These are phyloP conservation scores for Escarpia spicata DNA, from an alignment of 2,888 invertebrate genomes.

Conservation along the genomic window DNA sequence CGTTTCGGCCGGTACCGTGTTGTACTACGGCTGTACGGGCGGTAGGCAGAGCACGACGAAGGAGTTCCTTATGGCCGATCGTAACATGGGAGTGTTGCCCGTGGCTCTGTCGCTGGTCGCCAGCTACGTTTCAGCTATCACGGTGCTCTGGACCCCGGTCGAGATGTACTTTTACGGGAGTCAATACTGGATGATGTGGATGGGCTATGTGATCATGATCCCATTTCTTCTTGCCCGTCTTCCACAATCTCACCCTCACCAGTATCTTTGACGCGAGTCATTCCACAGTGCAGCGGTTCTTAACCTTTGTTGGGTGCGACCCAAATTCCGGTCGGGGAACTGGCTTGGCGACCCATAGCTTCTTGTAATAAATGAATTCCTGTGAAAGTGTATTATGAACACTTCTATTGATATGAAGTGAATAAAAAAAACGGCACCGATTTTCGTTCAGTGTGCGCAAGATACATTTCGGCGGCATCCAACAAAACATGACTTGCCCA, in stretches of 20 bases:
- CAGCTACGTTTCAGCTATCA: constrained; percentile 63
- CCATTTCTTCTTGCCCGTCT: constrained; percentile 35
- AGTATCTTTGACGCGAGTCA: constrained; percentile 46
- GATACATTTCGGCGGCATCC: too few relatives aligned
- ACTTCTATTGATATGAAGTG: too few relatives aligned
- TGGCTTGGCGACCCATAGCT: too few relatives aligned
- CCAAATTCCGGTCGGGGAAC: too few relatives aligned
- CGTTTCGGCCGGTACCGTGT: constrained; percentile 51
- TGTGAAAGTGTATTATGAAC: too few relatives aligned
- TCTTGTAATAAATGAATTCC: too few relatives aligned
- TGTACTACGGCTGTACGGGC: constrained; percentile 50
- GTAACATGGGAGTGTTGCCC: constrained; percentile 44
- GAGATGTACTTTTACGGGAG: constrained; percentile 55
- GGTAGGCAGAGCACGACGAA: constrained; percentile 22
- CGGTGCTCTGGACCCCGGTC: constrained; percentile 44
- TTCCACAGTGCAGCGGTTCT: too few relatives aligned
- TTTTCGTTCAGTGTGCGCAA: too few relatives aligned
- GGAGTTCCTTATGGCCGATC: too few relatives aligned
- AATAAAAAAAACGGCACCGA: too few relatives aligned
- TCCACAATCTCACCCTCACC: constrained; percentile 45
- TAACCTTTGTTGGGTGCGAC: too few relatives aligned
- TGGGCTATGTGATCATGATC: constrained; percentile 57
- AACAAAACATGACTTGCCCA: too few relatives aligned
- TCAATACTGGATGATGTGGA: constrained; percentile 42
- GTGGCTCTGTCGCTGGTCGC: constrained; percentile 63